A percentile compares a stretch with the other conserved stretches of the same genome.
phyloP scores from a whole-genome alignment of 2,888 invertebrate species.

The Gonocerus acuteangulatus region DNA sequence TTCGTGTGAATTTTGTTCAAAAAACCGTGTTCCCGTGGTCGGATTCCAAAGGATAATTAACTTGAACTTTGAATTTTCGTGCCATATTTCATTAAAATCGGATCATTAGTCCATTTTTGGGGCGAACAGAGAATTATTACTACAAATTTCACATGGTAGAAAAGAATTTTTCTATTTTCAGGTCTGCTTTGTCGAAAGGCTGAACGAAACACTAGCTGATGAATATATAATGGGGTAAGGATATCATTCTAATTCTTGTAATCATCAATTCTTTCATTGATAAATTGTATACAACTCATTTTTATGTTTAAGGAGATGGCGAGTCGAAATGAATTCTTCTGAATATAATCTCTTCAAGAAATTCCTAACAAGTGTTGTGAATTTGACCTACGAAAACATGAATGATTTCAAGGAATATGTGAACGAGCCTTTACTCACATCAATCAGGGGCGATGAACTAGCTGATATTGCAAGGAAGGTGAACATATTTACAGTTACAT shows the following conservation, averaged over 20 bases:
- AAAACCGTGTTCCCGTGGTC: no score
- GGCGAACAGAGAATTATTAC: no score
- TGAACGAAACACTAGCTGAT: conserved; percentile 38
- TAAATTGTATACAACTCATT: no score
- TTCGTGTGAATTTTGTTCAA: no score
- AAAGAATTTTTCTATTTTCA: background rate
- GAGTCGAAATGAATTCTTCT: conserved; percentile 34
- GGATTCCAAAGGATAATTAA: no score
- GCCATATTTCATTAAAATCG: no score
- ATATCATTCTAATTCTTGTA: background rate
- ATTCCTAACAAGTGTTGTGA: conserved; percentile 45
- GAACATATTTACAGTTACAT: no score
- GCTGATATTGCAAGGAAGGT: conserved; percentile 34
- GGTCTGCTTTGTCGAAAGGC: conserved; percentile 28
- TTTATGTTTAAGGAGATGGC: conserved; percentile 37
- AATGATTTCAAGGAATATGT: conserved; percentile 43
- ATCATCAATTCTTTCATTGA: no score
- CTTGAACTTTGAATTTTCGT: no score
- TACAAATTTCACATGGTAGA: no score
- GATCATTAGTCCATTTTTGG: no score
- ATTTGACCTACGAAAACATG: conserved; percentile 45
- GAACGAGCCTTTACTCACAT: conserved; percentile 41
- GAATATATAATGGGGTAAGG: conserved; percentile 43
- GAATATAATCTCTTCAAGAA: conserved; percentile 44
- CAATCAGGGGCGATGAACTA: conserved; percentile 33